phyloP scores from a whole-genome alignment of 2,888 invertebrate genomes.

The Tetragnatha montana region DNA sequence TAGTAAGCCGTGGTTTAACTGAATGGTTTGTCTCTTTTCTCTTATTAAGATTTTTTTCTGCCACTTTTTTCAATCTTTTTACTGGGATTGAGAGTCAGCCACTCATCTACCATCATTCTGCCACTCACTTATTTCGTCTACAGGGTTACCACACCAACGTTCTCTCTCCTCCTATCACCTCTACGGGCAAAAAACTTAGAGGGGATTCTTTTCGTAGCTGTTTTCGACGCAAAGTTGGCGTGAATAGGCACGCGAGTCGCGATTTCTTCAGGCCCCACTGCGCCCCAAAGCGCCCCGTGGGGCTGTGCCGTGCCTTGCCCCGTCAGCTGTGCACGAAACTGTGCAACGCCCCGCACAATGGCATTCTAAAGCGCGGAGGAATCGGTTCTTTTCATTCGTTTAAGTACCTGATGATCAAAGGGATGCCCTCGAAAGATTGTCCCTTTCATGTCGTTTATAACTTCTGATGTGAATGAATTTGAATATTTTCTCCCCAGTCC shows the following conservation, averaged over 20 bases:
- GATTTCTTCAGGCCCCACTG: slow-evolving; percentile 28
- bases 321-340: not conserved
- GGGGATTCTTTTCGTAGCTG: slow-evolving; percentile 2
- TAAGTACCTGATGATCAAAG: not conserved
- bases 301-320: not conserved
- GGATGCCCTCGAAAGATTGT: not conserved
- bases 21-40: too few species aligned
- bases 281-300: slow-evolving; percentile 10
- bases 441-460: too few species aligned
- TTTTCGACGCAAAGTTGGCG: slow-evolving; percentile 38
- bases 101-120: too few species aligned
- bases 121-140: too few species aligned
- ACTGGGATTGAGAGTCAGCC: too few species aligned
- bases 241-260: slow-evolving; percentile 46
- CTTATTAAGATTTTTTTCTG: too few species aligned
- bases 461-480: too few species aligned
- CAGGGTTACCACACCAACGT: too few species aligned
- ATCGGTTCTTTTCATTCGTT: not conserved
- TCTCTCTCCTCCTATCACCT: too few species aligned
- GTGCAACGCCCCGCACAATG: not conserved
- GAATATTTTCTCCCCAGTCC: too few species aligned
- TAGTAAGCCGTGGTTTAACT: too few species aligned
- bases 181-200: not conserved
- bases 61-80: too few species aligned
- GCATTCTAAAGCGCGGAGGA: not conserved